Evolutionary conservation across 2,888 invertebrate genomes (phyloP).

Genomic region (Prenolepis imparis): DNA sequence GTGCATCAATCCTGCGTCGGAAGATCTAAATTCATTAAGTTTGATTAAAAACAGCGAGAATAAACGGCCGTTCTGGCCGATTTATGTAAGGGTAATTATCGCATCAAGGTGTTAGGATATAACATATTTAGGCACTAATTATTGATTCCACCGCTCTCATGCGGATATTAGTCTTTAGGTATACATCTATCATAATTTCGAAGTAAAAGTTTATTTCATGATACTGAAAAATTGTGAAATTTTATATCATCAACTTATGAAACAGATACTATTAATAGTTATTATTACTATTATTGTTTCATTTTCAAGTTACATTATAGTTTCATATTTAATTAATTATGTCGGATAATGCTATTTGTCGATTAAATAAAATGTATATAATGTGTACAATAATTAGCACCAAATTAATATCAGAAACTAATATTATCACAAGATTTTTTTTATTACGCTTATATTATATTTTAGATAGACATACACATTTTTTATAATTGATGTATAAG

Average conservation of each 20-base stretch:
- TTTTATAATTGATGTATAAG: neutral
- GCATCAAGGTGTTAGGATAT: neutral
- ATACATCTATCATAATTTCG: neutral
- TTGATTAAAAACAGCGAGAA: slow-evolving; percentile 48
- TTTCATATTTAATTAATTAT: neutral
- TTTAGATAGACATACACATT: neutral
- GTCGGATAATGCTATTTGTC: neutral
- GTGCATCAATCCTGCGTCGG: slow-evolving; percentile 47
- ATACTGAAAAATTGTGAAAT: neutral
- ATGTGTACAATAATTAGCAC: neutral
- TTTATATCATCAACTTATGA: neutral
- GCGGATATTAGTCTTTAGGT: slow-evolving; percentile 22
- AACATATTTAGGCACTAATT: slow-evolving; percentile 24
- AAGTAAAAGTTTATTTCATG: neutral
- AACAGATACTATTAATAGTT: neutral
- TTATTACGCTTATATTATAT: slow-evolving; percentile 5
- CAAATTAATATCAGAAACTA: neutral
- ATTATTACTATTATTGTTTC: neutral
- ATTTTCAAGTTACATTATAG: neutral
- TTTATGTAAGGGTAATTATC: slow-evolving; percentile 30
- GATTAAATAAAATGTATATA: neutral
- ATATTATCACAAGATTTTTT: neutral
- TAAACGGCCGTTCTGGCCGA: slow-evolving; percentile 41
- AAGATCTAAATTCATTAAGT: slow-evolving; percentile 58
- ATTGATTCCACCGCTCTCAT: neutral